Evolutionary conservation across 2,113 vertebrate genomes (phyloP).

Genomic region (Antechinus flavipes): DNA sequence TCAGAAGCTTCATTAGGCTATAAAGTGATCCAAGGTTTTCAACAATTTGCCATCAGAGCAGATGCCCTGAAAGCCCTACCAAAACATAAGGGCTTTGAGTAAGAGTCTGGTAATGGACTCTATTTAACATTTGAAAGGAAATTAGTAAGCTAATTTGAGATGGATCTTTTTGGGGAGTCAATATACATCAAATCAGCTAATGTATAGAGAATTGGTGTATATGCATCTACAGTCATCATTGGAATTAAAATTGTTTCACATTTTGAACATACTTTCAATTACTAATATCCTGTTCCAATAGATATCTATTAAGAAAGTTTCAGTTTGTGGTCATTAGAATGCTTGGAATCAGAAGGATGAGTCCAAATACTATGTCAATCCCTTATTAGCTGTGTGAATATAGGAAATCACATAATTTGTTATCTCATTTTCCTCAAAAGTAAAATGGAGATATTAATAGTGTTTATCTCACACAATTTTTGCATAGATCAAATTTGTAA

Average conservation of each 20-base stretch:
- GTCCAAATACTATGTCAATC: not conserved
- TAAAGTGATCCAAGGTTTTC: not conserved
- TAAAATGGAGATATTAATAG: not conserved
- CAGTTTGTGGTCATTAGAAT: not conserved
- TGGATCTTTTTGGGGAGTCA: not conserved
- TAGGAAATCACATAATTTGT: not conserved
- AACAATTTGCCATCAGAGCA: not conserved
- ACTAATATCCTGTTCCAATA: not conserved
- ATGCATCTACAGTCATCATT: not conserved
- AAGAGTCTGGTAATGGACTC: not conserved
- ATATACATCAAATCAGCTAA: not conserved
- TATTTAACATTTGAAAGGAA: not conserved
- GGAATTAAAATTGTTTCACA: not conserved
- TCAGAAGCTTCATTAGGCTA: not conserved
- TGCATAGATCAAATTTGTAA: not conserved
- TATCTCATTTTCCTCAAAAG: not conserved
- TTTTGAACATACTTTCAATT: not conserved
- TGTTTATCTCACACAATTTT: not conserved
- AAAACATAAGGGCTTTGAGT: not conserved
- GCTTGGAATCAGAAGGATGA: not conserved
- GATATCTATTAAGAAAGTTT: not conserved
- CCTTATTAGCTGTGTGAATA: not conserved
- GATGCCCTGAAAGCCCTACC: not conserved
- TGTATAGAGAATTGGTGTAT: not conserved
- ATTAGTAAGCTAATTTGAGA: not conserved